Evolutionary conservation across 2,888 invertebrate species (phyloP).

Genomic region (Pristionchus mayeri): DNA sequence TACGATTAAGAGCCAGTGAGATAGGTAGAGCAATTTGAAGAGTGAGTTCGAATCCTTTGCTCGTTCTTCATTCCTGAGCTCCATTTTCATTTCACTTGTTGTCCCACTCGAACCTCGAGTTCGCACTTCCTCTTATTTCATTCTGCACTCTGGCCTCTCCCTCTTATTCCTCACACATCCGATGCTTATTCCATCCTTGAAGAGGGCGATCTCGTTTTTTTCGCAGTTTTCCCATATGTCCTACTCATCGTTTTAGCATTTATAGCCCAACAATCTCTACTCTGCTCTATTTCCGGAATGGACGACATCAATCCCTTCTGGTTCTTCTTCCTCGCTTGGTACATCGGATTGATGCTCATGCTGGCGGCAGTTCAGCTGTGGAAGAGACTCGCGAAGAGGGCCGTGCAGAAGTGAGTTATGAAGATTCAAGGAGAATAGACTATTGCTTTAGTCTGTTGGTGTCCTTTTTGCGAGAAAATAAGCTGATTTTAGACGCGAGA

Average conservation of each 20-base stretch:
- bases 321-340: conserved; percentile 41
- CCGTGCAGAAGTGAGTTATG: conserved; percentile 31
- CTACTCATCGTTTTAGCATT: background rate
- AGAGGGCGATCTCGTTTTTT: too few species aligned
- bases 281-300: background rate
- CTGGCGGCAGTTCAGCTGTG: conserved; percentile 4
- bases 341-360: background rate
- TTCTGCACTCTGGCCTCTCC: background rate
- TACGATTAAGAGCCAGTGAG: background rate
- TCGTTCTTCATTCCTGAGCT: background rate
- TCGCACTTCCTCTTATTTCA: background rate
- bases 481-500: too few species aligned
- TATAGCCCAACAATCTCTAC: background rate
- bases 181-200: too few species aligned
- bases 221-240: too few species aligned
- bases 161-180: background rate
- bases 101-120: background rate
- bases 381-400: conserved; percentile 4
- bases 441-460: too few species aligned
- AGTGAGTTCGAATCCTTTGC: background rate
- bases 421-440: too few species aligned
- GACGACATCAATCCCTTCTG: conserved; percentile 22
- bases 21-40: background rate
- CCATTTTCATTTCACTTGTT: background rate
- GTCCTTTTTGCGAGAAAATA: too few species aligned